Evolutionary conservation across 2,888 invertebrate genomes (phyloP).

Genomic region (Osmoderma eremita): DNA sequence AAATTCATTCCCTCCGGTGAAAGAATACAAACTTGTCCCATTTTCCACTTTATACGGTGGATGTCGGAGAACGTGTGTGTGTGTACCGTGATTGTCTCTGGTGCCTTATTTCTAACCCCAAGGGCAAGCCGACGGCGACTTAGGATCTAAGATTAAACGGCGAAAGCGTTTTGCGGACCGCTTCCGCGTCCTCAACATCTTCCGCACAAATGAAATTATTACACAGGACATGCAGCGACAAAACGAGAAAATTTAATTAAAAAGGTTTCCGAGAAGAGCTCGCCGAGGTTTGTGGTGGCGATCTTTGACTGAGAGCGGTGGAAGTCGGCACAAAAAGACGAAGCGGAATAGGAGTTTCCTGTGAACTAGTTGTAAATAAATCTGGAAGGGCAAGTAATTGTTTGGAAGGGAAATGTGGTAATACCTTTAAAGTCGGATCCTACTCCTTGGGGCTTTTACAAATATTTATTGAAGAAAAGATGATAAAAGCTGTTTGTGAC

Average conservation of each 20-base stretch:
- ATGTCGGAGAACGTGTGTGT: constrained; percentile 29
- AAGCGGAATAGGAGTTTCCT: not conserved
- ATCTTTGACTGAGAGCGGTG: not conserved
- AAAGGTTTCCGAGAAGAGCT: constrained; percentile 31
- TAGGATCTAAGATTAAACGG: constrained; percentile 31
- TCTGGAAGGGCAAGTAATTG: constrained; percentile 20
- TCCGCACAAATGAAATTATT: constrained; percentile 35
- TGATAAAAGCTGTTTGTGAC: constrained; percentile 17
- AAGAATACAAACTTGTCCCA: constrained; percentile 48
- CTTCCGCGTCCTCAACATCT: constrained; percentile 22
- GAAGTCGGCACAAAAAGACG: constrained; percentile 7
- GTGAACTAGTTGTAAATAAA: constrained; percentile 33
- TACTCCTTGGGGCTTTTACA: constrained; percentile 10
- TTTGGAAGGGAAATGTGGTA: constrained; percentile 31
- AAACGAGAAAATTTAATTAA: constrained; percentile 38
- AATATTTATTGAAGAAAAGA: constrained; percentile 12
- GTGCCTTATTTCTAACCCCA: constrained; percentile 47
- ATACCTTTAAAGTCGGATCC: constrained; percentile 10
- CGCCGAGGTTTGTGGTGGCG: constrained; percentile 11
- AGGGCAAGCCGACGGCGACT: constrained; percentile 17
- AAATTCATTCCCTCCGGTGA: constrained; percentile 48
- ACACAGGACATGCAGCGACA: constrained; percentile 35
- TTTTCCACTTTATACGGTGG: constrained; percentile 49
- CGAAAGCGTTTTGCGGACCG: constrained; percentile 34
- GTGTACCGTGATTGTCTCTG: constrained; percentile 48